Evolutionary conservation across 2,113 vertebrate species (phyloP).

Genomic region (Sinocyclocheilus grahami): DNA sequence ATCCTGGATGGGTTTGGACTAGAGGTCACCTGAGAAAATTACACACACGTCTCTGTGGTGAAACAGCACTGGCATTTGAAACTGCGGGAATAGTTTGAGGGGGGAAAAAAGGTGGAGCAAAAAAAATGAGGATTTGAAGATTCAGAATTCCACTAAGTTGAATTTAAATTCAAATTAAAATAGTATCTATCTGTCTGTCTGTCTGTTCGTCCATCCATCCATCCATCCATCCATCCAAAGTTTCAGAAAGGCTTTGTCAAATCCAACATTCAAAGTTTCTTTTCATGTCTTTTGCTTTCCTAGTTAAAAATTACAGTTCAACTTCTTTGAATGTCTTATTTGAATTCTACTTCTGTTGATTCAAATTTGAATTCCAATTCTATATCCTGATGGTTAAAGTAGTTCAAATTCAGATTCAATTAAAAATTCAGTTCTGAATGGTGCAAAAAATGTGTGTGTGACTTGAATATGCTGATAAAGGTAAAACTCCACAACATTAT

Average conservation of each 20-base stretch:
- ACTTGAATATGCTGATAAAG: slow-evolving; percentile 28
- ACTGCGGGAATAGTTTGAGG: neutral
- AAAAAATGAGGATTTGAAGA: neutral
- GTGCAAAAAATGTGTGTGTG: neutral
- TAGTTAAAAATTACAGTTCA: neutral
- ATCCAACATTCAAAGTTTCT: neutral
- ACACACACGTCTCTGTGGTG: slow-evolving; percentile 4
- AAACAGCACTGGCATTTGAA: slow-evolving; percentile 19
- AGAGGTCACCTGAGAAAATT: slow-evolving; percentile 31
- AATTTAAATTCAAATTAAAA: neutral
- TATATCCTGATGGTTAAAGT: neutral
- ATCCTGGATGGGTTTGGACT: slow-evolving; percentile 15
- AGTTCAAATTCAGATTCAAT: slow-evolving; percentile 1
- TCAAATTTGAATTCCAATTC: neutral
- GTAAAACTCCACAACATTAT: slow-evolving; percentile 20
- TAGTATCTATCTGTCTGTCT: too few species aligned
- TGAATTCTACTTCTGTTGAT: neutral
- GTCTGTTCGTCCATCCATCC: neutral
- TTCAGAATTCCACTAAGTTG: neutral
- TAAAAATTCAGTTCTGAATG: slow-evolving; percentile 3
- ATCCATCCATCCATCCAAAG: neutral
- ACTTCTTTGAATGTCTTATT: neutral
- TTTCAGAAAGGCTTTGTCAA: neutral
- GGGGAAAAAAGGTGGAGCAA: too few species aligned
- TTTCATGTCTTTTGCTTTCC: neutral